Conservation (phyloP, 2,797 vertebrate species). For the Periophthalmus magnuspinnatus region DNA sequence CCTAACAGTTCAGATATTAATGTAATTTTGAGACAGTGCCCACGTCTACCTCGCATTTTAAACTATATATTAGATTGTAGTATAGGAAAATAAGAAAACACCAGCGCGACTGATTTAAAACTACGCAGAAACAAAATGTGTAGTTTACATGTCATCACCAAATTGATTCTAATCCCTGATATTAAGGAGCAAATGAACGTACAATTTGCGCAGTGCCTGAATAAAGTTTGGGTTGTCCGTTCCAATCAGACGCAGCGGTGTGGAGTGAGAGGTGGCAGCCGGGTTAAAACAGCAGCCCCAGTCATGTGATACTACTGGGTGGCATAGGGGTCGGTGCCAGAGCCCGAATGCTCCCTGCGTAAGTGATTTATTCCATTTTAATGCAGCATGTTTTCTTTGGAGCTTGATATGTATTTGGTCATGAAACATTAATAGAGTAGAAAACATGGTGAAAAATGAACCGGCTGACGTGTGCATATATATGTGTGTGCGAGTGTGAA, state of each 20-base stretch:
- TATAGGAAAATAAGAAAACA: too few relatives aligned
- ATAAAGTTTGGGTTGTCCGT: constrained; percentile 37
- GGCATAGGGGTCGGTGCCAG: constrained; percentile 29
- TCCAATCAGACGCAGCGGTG: constrained; percentile 36
- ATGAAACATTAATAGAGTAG: constrained; percentile 75
- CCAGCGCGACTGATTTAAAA: constrained; percentile 44
- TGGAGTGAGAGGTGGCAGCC: constrained; percentile 13
- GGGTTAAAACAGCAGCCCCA: constrained; percentile 44
- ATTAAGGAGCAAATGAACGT: constrained; percentile 26
- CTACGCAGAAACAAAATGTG: too few relatives aligned
- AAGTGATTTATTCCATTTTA: constrained; percentile 72
- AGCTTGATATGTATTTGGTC: constrained; percentile 71
- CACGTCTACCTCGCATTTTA: too few relatives aligned
- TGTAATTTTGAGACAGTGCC: too few relatives aligned
- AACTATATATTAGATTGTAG: too few relatives aligned
- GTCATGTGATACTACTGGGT: constrained; percentile 49
- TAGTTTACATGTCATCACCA: constrained; percentile 36
- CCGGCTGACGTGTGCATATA: constrained; percentile 57
- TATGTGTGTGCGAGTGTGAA: constrained; percentile 46
- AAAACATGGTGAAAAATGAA: constrained; percentile 76
- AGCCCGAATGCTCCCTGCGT: constrained; percentile 40
- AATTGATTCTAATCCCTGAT: constrained; percentile 29
- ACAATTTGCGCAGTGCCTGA: constrained; percentile 32
- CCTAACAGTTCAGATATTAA: too few relatives aligned
- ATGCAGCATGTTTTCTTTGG: constrained; percentile 69